phyloP scores from a whole-genome alignment of 2,888 invertebrate genomes.

The Cataglyphis livida region DNA sequence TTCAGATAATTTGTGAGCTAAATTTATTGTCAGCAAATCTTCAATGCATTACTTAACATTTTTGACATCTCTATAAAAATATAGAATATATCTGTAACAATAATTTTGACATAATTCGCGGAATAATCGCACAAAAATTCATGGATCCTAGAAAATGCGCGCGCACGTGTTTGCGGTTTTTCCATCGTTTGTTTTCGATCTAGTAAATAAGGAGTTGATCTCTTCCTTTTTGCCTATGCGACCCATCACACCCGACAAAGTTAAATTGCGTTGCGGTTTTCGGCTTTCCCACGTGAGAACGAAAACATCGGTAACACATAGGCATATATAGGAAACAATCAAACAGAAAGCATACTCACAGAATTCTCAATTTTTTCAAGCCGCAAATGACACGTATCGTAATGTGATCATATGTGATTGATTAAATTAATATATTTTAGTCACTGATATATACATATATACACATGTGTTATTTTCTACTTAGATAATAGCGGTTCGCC shows the following conservation, averaged over 20 bases:
- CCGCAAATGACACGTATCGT: neutral
- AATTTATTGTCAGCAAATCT: slow-evolving; percentile 13
- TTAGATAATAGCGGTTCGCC: neutral
- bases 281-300: slow-evolving; percentile 63
- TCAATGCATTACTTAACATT: neutral
- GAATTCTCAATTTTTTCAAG: neutral
- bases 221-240: slow-evolving; percentile 57
- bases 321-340: neutral
- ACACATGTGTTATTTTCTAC: neutral
- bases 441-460: neutral
- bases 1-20: neutral
- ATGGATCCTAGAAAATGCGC: slow-evolving; percentile 44
- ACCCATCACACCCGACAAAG: slow-evolving; percentile 62
- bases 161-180: slow-evolving; percentile 29
- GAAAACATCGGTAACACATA: slow-evolving; percentile 63
- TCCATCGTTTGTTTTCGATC: slow-evolving; percentile 54
- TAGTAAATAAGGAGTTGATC: slow-evolving; percentile 72
- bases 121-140: slow-evolving; percentile 21
- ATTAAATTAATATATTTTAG: neutral
- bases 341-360: neutral
- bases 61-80: slow-evolving; percentile 11
- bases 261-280: slow-evolving; percentile 74
- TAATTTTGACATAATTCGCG: neutral
- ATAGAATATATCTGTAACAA: neutral
- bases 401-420: neutral